A percentile compares a stretch with the other conserved stretches of the same genome.
Conservation (phyloP, 2,797 vertebrate species). For the Sternarchorhynchus goeldii region DNA sequence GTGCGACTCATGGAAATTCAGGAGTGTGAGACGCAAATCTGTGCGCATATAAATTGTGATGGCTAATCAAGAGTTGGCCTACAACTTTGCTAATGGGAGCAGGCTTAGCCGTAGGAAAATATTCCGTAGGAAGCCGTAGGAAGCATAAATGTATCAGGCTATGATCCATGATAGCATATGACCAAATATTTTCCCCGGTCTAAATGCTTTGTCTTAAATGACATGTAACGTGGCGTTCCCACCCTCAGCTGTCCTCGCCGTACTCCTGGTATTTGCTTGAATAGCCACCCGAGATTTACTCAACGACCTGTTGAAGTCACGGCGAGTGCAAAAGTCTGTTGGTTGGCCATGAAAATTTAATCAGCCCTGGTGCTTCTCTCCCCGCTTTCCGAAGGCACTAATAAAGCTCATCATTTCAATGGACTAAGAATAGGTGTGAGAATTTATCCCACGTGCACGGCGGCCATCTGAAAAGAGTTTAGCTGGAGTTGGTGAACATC, state of each 20-base stretch:
- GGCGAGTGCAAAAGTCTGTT: conserved; percentile 55
- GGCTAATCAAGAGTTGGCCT: not conserved
- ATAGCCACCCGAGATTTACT: conserved; percentile 53
- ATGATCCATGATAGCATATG: no score
- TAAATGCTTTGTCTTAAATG: no score
- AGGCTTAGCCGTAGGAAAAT: not conserved
- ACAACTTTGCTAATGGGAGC: not conserved
- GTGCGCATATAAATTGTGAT: not conserved
- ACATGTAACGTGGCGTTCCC: not conserved
- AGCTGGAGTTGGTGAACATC: not conserved
- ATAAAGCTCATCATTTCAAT: conserved; percentile 58
- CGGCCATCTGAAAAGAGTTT: not conserved
- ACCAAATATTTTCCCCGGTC: no score
- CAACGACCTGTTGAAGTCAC: conserved; percentile 63
- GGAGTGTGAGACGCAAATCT: not conserved
- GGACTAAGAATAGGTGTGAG: conserved; percentile 33
- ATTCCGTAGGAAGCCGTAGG: not conserved
- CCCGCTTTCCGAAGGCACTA: conserved; percentile 46
- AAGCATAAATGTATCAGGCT: no score
- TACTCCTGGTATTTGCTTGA: conserved; percentile 57
- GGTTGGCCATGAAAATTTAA: conserved; percentile 63
- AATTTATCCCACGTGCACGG: conserved; percentile 40
- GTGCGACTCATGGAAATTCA: conserved; percentile 28
- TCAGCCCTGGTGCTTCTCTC: conserved; percentile 53
- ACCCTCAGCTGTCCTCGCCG: conserved; percentile 8